Percentiles rank a stretch among this genome's conserved stretches.
Evolutionary conservation across 1,140 invertebrate species (phyloP).

Genomic region (Akabosia matsudoensis): DNA sequence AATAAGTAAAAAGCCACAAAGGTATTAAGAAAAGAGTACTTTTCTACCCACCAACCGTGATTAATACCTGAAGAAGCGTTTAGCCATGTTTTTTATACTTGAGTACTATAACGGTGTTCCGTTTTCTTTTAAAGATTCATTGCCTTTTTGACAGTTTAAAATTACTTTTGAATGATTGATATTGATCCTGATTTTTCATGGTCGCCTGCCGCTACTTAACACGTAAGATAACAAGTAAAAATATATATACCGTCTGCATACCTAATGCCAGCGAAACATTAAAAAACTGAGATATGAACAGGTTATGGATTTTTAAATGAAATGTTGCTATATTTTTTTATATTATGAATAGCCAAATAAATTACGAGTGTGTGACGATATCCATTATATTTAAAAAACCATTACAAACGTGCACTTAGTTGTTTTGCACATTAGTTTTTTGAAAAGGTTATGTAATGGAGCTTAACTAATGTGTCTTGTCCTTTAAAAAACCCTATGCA

Average conservation of each 20-base stretch:
- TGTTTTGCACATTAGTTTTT: background rate
- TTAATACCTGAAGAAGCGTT: slow-evolving; percentile 13
- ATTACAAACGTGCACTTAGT: background rate
- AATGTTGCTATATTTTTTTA: no score
- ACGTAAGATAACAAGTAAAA: no score
- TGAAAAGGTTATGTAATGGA: background rate
- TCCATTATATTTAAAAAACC: no score
- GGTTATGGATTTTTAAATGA: slow-evolving; percentile 5
- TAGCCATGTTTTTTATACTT: background rate
- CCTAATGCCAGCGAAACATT: background rate
- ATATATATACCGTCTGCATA: no score
- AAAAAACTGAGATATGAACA: background rate
- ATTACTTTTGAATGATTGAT: slow-evolving; percentile 23
- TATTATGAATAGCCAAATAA: no score
- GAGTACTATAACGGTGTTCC: slow-evolving; percentile 6
- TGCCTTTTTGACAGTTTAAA: slow-evolving; percentile 22
- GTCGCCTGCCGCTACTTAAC: slow-evolving; percentile 17
- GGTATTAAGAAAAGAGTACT: no score
- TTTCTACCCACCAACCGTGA: no score
- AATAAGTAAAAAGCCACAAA: background rate
- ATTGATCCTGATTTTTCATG: slow-evolving; percentile 24
- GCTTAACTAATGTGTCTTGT: background rate
- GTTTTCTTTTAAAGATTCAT: slow-evolving; percentile 19
- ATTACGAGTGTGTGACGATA: background rate
- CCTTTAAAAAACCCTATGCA: background rate